These are phyloP conservation scores for Hydroisotoma schaefferi DNA, from an alignment of 2,888 invertebrate species.

Conservation along the genomic window DNA sequence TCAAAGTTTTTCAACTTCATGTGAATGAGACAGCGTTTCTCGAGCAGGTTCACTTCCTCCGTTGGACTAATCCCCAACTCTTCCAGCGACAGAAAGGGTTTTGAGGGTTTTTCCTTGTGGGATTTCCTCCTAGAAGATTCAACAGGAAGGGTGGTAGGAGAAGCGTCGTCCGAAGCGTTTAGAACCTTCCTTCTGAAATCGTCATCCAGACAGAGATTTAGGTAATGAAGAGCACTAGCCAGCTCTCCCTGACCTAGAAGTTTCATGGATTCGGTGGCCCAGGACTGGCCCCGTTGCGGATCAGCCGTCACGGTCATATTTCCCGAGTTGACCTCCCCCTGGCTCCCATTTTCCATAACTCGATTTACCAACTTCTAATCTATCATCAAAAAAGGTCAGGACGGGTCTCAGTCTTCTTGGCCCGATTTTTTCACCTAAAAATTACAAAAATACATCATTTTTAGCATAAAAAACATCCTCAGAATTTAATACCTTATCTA, in stretches of 20 bases:
- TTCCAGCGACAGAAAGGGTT: conserved; percentile 3
- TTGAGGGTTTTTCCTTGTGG: not conserved
- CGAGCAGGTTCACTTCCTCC: conserved; percentile 38
- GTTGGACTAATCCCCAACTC: conserved; percentile 13
- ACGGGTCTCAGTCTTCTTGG: too few relatives aligned
- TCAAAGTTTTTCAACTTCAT: conserved; percentile 40
- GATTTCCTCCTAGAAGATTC: too few relatives aligned
- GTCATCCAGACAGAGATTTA: conserved; percentile 40
- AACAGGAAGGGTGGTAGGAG: not conserved
- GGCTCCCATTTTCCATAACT: too few relatives aligned
- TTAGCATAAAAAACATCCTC: too few relatives aligned
- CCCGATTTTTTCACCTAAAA: too few relatives aligned
- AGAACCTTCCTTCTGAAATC: conserved; percentile 24
- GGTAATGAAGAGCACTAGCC: conserved; percentile 29
- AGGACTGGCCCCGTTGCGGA: conserved; percentile 8
- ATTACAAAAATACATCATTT: too few relatives aligned
- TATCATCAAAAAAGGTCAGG: too few relatives aligned
- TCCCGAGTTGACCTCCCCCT: too few relatives aligned
- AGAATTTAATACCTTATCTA: too few relatives aligned
- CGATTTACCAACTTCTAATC: too few relatives aligned
- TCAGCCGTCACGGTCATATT: not conserved
- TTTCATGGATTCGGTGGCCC: conserved; percentile 33
- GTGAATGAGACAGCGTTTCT: conserved; percentile 43
- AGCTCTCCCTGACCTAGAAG: conserved; percentile 36
- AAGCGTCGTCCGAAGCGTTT: conserved; percentile 8